phyloP scores from a whole-genome alignment of 2,888 invertebrate species.

The Fragum fragum region DNA sequence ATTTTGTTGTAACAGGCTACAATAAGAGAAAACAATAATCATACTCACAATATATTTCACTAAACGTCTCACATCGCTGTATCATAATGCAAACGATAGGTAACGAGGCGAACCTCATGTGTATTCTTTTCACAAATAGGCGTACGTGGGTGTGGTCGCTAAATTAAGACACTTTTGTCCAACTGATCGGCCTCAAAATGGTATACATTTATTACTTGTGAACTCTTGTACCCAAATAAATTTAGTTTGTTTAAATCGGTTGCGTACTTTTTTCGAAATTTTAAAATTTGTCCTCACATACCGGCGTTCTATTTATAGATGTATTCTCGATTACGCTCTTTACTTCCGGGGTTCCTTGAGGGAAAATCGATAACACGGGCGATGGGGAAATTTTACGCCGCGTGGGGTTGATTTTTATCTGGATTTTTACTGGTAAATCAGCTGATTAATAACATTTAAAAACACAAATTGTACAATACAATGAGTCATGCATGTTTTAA shows the following conservation, averaged over 20 bases:
- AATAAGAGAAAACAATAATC: too few relatives aligned
- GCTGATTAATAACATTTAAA: too few relatives aligned
- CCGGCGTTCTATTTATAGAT: conserved; percentile 43
- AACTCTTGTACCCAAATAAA: neutral
- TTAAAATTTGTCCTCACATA: conserved; percentile 9
- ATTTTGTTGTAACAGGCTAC: too few relatives aligned
- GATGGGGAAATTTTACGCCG: conserved; percentile 3
- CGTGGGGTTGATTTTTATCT: conserved; percentile 2
- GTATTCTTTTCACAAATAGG: neutral
- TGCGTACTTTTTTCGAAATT: conserved; percentile 18
- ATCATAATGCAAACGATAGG: neutral
- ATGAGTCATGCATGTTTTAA: too few relatives aligned
- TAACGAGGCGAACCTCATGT: neutral
- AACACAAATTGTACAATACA: too few relatives aligned
- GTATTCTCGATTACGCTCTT: conserved; percentile 36
- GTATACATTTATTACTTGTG: neutral
- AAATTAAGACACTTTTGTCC: conserved; percentile 18
- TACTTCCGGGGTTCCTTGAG: conserved; percentile 51
- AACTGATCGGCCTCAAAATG: neutral
- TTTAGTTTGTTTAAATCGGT: conserved; percentile 15
- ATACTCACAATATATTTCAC: too few relatives aligned
- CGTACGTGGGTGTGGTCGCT: conserved; percentile 37
- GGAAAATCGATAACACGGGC: conserved; percentile 45
- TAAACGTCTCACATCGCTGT: too few relatives aligned
- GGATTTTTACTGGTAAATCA: neutral